These are phyloP conservation scores for Aleiodes sp. DNA, from an alignment of 1,140 invertebrate species.

Conservation along the genomic window DNA sequence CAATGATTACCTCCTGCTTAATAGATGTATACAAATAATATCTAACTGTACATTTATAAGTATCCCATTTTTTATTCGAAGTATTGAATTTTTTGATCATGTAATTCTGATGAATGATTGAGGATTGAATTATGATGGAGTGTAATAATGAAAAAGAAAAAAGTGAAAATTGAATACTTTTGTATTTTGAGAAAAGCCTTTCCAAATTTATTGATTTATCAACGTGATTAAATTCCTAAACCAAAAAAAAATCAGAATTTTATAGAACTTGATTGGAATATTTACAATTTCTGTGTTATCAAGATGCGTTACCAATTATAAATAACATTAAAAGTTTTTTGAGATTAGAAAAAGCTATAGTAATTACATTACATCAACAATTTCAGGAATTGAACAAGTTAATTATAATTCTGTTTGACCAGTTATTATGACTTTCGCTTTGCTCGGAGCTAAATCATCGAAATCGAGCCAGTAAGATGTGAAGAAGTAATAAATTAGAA, in stretches of 20 bases:
- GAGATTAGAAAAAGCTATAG: not conserved
- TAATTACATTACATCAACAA: not conserved
- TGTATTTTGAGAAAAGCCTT: not conserved
- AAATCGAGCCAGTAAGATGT: conserved; percentile 20
- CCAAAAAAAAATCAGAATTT: too few species aligned
- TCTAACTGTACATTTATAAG: too few species aligned
- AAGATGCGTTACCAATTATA: too few species aligned
- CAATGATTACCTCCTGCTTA: not conserved
- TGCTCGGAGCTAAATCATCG: not conserved
- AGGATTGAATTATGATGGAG: not conserved
- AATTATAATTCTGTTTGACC: conserved; percentile 1
- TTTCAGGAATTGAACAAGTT: not conserved
- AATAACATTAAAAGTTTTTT: not conserved
- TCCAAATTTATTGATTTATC: not conserved
- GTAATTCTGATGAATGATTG: not conserved
- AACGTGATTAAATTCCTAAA: too few species aligned
- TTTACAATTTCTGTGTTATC: not conserved
- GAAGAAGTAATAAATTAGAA: conserved; percentile 37
- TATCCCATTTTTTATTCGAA: too few species aligned
- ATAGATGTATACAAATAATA: too few species aligned
- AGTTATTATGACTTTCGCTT: not conserved
- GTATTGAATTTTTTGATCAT: too few species aligned
- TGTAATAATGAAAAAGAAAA: not conserved
- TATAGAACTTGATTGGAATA: too few species aligned
- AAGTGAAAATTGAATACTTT: not conserved